These are phyloP conservation scores for Carabus problematicus DNA, from an alignment of 2,888 invertebrate species.

Conservation along the genomic window DNA sequence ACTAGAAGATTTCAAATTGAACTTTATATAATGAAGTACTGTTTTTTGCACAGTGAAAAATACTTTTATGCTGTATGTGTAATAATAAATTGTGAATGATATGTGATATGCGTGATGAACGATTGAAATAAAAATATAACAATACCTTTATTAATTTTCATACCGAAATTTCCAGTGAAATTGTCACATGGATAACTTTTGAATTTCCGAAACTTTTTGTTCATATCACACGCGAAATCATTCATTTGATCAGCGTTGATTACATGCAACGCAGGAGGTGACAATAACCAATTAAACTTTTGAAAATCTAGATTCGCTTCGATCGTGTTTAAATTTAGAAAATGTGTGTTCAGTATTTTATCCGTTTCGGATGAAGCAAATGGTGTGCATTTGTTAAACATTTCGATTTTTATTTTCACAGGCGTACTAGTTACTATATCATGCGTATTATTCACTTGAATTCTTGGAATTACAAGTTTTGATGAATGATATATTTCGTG, in stretches of 20 bases:
- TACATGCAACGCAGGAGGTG: constrained; percentile 19
- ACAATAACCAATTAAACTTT: constrained; percentile 30
- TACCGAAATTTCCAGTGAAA: constrained; percentile 21
- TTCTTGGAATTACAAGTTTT: constrained; percentile 11
- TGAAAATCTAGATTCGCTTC: constrained; percentile 19
- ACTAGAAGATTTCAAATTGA: constrained; percentile 17
- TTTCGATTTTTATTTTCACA: not conserved
- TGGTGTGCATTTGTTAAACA: not conserved
- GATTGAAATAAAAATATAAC: constrained; percentile 17
- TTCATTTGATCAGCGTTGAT: constrained; percentile 4
- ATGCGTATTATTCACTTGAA: constrained; percentile 1
- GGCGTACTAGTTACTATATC: constrained; percentile 1
- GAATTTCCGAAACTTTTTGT: constrained; percentile 29
- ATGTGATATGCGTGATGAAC: not conserved
- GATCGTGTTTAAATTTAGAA: not conserved
- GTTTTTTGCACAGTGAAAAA: not conserved
- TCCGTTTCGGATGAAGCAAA: not conserved
- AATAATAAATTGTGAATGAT: not conserved
- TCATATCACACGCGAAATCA: constrained; percentile 14
- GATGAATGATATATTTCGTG: constrained; percentile 2
- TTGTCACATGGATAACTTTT: constrained; percentile 37
- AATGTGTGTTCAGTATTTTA: not conserved
- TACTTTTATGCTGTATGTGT: not conserved
- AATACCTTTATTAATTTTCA: constrained; percentile 26
- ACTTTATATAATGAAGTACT: not conserved